Conservation (phyloP, 2,113 vertebrate species). For the Colossoma macropomum region DNA sequence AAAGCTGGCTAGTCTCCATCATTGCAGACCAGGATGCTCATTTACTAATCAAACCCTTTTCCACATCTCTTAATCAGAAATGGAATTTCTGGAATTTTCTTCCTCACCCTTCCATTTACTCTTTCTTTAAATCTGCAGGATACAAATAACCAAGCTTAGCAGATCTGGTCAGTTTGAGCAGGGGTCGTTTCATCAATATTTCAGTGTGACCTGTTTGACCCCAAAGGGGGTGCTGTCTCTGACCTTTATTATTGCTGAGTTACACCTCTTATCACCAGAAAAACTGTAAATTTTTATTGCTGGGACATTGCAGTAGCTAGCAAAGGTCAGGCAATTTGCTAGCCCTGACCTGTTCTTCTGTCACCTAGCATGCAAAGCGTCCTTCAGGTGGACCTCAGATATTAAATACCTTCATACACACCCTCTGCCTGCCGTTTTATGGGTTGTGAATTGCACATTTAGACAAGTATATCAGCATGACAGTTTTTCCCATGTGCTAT, state of each 20-base stretch:
- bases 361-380: slow-evolving; percentile 40
- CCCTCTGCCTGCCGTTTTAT: slow-evolving; percentile 19
- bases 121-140: too few relatives aligned
- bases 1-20: too few relatives aligned
- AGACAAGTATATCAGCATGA: background rate
- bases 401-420: background rate
- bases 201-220: slow-evolving; percentile 33
- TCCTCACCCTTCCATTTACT: too few relatives aligned
- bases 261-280: slow-evolving; percentile 43
- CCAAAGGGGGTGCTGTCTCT: slow-evolving; percentile 10
- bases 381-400: slow-evolving; percentile 40
- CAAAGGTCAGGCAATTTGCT: slow-evolving; percentile 48
- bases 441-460: slow-evolving; percentile 7
- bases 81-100: too few relatives aligned
- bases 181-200: slow-evolving; percentile 26
- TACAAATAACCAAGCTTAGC: background rate
- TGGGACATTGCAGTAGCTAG: background rate
- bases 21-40: too few relatives aligned
- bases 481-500: background rate
- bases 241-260: slow-evolving; percentile 55
- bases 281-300: slow-evolving; percentile 48
- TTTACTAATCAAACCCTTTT: too few relatives aligned
- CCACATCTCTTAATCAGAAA: too few relatives aligned
- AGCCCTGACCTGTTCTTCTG: background rate
- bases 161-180: slow-evolving; percentile 10